Percentiles rank a stretch among this genome's conserved stretches.
Conservation (phyloP, 2,113 vertebrate genomes). For the Probosciger aterrimus region DNA sequence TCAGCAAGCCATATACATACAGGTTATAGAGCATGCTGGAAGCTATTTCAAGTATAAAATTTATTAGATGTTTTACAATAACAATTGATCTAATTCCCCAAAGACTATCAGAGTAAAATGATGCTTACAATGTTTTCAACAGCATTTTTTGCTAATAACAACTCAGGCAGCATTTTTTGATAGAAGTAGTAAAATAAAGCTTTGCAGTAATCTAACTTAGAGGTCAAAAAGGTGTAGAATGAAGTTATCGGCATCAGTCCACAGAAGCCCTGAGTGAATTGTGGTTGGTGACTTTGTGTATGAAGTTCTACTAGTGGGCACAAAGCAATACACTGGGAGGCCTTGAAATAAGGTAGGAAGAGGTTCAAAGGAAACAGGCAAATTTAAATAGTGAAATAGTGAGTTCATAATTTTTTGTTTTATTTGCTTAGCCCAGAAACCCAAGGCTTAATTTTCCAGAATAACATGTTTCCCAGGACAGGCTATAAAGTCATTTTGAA, state of each 20-base stretch:
- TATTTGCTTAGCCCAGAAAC: background rate
- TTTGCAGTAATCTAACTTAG: background rate
- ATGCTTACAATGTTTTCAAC: slow-evolving; percentile 1
- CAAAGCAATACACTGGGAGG: background rate
- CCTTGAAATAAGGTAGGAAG: background rate
- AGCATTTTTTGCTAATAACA: background rate
- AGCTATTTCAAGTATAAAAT: background rate
- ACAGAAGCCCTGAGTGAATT: background rate
- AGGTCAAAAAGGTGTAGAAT: background rate
- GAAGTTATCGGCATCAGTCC: background rate
- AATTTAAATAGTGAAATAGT: background rate
- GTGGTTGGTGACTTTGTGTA: background rate
- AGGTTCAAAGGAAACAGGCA: background rate
- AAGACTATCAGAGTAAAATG: background rate
- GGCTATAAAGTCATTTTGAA: background rate
- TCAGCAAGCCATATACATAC: background rate
- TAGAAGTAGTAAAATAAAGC: background rate
- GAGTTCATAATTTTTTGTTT: background rate
- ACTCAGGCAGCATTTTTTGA: background rate
- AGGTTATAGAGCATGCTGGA: background rate
- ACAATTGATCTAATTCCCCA: background rate
- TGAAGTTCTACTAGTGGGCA: background rate
- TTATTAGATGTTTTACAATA: slow-evolving; percentile 6
- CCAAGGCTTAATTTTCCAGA: background rate
- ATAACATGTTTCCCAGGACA: background rate